These are phyloP conservation scores for Daktulosphaira vitifoliae DNA, from an alignment of 1,140 invertebrate genomes.

Conservation along the genomic window DNA sequence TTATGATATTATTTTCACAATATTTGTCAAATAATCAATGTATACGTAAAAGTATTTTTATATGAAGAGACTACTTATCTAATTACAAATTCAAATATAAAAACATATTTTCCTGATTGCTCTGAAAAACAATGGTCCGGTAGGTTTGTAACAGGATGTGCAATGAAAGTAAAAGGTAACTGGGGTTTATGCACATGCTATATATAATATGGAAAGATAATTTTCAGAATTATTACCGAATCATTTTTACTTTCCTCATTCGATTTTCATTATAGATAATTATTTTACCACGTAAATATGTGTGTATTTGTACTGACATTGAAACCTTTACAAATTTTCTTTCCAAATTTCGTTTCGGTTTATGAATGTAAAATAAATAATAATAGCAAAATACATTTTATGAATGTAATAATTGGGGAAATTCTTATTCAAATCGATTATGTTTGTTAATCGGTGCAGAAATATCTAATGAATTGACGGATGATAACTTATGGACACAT, in stretches of 20 bases:
- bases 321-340: constrained; percentile 5
- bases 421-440: background rate
- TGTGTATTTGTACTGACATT: background rate
- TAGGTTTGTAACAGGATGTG: constrained; percentile 12
- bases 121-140: constrained; percentile 22
- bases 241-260: constrained; percentile 24
- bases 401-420: background rate
- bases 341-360: background rate
- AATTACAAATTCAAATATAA: too few relatives aligned
- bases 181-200: background rate
- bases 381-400: background rate
- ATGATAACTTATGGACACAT: background rate
- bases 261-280: constrained; percentile 1
- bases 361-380: background rate
- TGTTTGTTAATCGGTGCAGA: constrained; percentile 26
- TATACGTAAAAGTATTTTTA: too few relatives aligned
- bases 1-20: too few relatives aligned
- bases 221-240: constrained; percentile 28
- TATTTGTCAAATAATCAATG: too few relatives aligned
- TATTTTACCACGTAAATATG: too few relatives aligned
- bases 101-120: background rate
- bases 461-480: constrained; percentile 5
- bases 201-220: background rate
- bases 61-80: too few relatives aligned
- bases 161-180: constrained; percentile 23